phyloP scores from a whole-genome alignment of 1,140 invertebrate species.

The Mactra quadrangularis region DNA sequence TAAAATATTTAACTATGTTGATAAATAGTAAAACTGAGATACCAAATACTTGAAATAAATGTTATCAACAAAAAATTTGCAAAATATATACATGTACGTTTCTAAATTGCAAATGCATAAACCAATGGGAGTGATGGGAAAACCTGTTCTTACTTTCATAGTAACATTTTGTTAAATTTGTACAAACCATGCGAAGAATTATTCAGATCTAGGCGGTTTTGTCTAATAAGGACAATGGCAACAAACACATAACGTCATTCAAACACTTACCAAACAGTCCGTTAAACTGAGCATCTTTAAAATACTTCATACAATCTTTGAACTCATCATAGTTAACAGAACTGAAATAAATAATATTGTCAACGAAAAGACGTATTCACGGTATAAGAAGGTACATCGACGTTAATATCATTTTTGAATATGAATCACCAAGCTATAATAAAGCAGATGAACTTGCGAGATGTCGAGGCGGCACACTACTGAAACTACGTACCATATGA shows the following conservation, averaged over 20 bases:
- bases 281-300: constrained; percentile 21
- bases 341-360: not conserved
- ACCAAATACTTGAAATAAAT: too few relatives aligned
- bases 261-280: constrained; percentile 28
- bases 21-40: too few relatives aligned
- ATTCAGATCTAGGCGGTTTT: too few relatives aligned
- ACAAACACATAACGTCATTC: too few relatives aligned
- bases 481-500: too few relatives aligned
- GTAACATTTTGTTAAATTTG: too few relatives aligned
- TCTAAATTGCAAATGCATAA: too few relatives aligned
- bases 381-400: not conserved
- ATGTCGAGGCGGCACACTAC: not conserved
- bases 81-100: too few relatives aligned
- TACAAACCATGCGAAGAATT: too few relatives aligned
- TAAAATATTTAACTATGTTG: not conserved
- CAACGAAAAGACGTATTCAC: not conserved
- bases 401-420: not conserved
- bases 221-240: too few relatives aligned
- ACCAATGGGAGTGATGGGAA: too few relatives aligned
- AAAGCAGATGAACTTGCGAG: not conserved
- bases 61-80: not conserved
- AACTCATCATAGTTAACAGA: not conserved
- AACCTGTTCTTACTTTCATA: too few relatives aligned
- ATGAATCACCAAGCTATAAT: not conserved
- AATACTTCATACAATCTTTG: not conserved